A percentile compares a stretch with the other conserved stretches of the same genome.
These are phyloP conservation scores for Fregata magnificens DNA, from an alignment of 2,113 vertebrate species.

Conservation along the genomic window DNA sequence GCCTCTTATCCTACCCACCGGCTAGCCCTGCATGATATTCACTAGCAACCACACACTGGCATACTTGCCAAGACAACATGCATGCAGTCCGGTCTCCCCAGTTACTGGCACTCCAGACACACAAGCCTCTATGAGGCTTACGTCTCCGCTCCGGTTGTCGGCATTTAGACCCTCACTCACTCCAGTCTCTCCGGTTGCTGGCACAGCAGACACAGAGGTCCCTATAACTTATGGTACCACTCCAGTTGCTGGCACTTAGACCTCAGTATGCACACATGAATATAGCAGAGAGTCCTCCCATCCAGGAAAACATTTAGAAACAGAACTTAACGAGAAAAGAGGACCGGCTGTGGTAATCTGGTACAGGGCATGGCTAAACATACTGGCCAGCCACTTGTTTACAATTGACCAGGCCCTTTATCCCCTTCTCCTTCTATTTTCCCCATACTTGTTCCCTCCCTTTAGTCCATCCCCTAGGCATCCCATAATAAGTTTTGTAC, in stretches of 20 bases:
- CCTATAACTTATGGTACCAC: neutral
- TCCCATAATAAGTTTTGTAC: neutral
- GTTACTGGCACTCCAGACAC: neutral
- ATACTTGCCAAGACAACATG: neutral
- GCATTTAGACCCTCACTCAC: neutral
- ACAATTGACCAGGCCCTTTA: neutral
- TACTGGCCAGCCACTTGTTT: neutral
- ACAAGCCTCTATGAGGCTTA: neutral
- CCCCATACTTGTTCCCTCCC: neutral
- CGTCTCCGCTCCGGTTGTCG: neutral
- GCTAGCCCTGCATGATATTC: neutral
- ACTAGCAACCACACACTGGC: neutral
- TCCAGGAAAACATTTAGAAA: neutral
- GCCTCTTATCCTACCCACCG: neutral
- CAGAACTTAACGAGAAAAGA: neutral
- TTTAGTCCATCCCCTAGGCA: neutral
- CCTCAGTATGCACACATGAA: neutral
- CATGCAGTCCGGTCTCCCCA: rapidly evolving
- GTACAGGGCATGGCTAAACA: neutral
- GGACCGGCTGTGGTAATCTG: neutral
- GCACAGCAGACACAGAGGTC: neutral
- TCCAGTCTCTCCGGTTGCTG: neutral
- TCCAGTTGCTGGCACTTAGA: neutral
- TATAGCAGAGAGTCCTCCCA: rapidly evolving
- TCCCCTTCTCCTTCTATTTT: neutral